These are phyloP conservation scores for Malurus alboscapulatus DNA, from an alignment of 2,113 vertebrate species.

Conservation along the genomic window DNA sequence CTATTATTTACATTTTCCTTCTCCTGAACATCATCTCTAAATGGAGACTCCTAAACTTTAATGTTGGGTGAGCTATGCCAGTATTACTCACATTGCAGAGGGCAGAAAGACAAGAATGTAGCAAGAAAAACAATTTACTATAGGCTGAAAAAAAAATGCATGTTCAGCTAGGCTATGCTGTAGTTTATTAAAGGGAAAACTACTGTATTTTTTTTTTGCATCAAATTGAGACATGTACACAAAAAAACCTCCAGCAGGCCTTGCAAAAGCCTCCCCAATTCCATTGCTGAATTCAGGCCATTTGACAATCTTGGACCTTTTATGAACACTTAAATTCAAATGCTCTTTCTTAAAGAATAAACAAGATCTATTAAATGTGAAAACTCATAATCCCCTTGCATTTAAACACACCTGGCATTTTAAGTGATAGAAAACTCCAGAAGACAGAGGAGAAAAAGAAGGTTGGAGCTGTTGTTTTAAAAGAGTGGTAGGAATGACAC, in stretches of 20 bases:
- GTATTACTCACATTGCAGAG: constrained; percentile 3
- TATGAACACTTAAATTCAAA: neutral
- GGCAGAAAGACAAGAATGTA: constrained; percentile 57
- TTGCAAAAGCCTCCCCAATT: neutral
- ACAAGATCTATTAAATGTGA: neutral
- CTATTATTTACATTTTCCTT: neutral
- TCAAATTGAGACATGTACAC: neutral
- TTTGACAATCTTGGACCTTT: neutral
- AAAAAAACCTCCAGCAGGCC: neutral
- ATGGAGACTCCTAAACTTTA: neutral
- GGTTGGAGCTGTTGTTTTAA: neutral
- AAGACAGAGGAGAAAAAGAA: neutral
- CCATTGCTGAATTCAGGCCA: neutral
- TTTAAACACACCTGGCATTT: neutral
- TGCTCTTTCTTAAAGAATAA: neutral
- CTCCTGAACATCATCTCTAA: neutral
- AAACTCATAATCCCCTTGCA: neutral
- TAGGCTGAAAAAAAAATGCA: constrained; percentile 32
- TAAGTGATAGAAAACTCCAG: neutral
- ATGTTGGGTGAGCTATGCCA: neutral
- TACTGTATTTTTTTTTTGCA: neutral
- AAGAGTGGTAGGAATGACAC: neutral
- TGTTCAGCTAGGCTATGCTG: constrained; percentile 24
- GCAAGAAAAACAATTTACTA: constrained; percentile 50
- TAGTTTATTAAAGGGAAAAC: constrained; percentile 2